These are phyloP conservation scores for Papilio machaon DNA, from an alignment of 1,140 invertebrate species.

Conservation along the genomic window DNA sequence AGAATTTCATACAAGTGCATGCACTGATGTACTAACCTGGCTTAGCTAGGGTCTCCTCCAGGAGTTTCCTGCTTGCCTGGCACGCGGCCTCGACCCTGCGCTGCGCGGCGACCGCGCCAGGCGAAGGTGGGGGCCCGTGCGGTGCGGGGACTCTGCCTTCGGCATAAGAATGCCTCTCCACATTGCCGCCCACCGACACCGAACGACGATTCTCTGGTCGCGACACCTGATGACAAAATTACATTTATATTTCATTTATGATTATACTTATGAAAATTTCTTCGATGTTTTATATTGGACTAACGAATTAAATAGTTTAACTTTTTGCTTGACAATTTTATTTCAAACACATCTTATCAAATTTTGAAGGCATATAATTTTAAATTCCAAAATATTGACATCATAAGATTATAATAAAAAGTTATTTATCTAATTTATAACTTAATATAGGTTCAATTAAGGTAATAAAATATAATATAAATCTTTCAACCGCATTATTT, in stretches of 20 bases:
- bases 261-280: too few species aligned
- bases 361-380: too few species aligned
- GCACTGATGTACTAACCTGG: slow-evolving; percentile 77
- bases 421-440: background rate
- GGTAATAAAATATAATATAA: slow-evolving; percentile 5
- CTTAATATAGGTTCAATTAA: background rate
- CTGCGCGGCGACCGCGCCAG: slow-evolving; percentile 71
- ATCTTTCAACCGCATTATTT: slow-evolving; percentile 19
- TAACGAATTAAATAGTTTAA: too few species aligned
- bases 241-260: background rate
- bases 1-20: background rate
- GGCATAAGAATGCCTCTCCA: slow-evolving; percentile 62
- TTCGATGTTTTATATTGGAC: too few species aligned
- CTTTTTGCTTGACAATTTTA: too few species aligned
- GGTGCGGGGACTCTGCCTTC: slow-evolving; percentile 69
- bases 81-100: slow-evolving; percentile 69
- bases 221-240: slow-evolving; percentile 68
- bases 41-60: slow-evolving; percentile 89
- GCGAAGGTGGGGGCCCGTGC: slow-evolving; percentile 77
- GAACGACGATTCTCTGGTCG: slow-evolving; percentile 73
- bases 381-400: background rate
- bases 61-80: slow-evolving; percentile 84
- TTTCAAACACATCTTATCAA: too few species aligned
- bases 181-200: slow-evolving; percentile 63
- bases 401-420: background rate